These are phyloP conservation scores for Zaprionus gabonicus DNA, from an alignment of 1,140 invertebrate species.

Conservation along the genomic window DNA sequence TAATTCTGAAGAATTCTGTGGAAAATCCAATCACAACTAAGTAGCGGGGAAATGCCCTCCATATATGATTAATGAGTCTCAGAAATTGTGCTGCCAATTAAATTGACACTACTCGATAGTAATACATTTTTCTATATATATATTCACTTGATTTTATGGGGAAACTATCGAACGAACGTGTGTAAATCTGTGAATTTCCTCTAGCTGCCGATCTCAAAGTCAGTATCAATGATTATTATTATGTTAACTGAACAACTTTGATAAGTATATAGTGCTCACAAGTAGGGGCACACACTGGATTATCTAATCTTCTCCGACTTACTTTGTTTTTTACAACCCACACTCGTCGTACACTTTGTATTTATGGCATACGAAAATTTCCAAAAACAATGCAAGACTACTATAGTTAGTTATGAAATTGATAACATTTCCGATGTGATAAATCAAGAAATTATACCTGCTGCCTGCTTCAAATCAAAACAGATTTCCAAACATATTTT, in stretches of 20 bases:
- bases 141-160: too few species aligned
- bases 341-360: not conserved
- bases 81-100: not conserved
- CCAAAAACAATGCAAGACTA: not conserved
- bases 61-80: not conserved
- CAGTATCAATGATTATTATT: conserved; percentile 13
- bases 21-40: not conserved
- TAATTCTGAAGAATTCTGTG: not conserved
- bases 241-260: conserved; percentile 1
- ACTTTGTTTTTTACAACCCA: not conserved
- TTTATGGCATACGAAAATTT: conserved; percentile 10
- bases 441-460: conserved; percentile 1
- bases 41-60: not conserved
- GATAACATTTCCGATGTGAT: conserved; percentile 4
- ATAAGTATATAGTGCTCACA: not conserved
- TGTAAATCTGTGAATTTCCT: conserved; percentile 6
- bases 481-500: not conserved
- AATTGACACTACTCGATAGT: not conserved
- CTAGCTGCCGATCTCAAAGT: not conserved
- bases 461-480: not conserved
- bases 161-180: not conserved
- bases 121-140: too few species aligned
- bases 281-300: not conserved
- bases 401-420: not conserved
- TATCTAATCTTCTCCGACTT: not conserved